phyloP scores from a whole-genome alignment of 2,113 vertebrate genomes.

The Labrus mixtus region DNA sequence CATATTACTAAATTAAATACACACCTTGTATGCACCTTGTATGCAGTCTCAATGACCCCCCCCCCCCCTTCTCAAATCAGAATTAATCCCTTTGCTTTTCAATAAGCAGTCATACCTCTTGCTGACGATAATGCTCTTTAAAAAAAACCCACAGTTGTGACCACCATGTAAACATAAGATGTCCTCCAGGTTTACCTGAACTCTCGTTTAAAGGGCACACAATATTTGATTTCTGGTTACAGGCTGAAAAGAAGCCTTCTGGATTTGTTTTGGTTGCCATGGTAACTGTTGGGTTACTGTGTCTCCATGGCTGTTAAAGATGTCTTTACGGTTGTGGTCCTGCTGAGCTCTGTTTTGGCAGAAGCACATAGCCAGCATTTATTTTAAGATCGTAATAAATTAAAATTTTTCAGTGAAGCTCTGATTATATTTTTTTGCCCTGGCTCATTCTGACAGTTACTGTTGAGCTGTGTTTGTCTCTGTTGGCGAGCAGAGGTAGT shows the following conservation, averaged over 20 bases:
- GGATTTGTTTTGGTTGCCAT: conserved; percentile 66
- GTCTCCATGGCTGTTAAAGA: conserved; percentile 47
- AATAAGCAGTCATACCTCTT: not conserved
- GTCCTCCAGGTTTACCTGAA: conserved; percentile 16
- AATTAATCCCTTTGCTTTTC: not conserved
- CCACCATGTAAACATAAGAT: not conserved
- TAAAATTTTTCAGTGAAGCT: not conserved
- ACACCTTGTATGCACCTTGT: too few relatives aligned
- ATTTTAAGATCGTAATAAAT: conserved; percentile 17
- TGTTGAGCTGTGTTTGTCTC: not conserved
- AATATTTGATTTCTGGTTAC: conserved; percentile 28
- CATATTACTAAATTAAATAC: not conserved
- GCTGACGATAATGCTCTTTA: not conserved
- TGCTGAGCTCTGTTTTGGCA: conserved; percentile 42
- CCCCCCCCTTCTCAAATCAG: not conserved
- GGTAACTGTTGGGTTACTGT: conserved; percentile 50
- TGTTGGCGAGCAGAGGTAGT: not conserved
- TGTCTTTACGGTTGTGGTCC: conserved; percentile 25
- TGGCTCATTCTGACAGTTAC: not conserved
- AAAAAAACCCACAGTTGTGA: not conserved
- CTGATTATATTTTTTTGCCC: not conserved
- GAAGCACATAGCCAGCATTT: not conserved
- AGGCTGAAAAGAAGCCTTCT: conserved; percentile 32
- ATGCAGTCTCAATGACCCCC: too few relatives aligned
- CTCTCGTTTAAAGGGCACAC: conserved; percentile 19